Evolutionary conservation across 1,140 invertebrate genomes (phyloP).

Genomic region (Pogonus chalceus): DNA sequence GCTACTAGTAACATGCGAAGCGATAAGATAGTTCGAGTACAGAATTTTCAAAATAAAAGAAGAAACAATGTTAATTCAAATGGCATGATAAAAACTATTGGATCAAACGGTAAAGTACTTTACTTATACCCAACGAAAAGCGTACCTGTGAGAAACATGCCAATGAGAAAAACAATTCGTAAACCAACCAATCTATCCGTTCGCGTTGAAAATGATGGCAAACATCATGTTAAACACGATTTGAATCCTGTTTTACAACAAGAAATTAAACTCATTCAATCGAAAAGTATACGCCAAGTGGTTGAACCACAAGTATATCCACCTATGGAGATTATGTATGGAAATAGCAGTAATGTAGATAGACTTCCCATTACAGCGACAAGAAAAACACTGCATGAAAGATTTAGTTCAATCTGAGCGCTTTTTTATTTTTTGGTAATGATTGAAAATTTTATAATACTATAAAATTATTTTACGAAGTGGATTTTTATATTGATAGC

Average conservation of each 20-base stretch:
- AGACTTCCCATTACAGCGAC: not conserved
- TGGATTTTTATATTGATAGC: no score
- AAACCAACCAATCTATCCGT: not conserved
- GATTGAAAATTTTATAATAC: no score
- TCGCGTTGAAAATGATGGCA: not conserved
- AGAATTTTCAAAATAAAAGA: not conserved
- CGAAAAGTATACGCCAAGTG: not conserved
- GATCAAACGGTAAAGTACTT: not conserved
- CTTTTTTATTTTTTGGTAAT: no score
- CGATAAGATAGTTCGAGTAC: not conserved
- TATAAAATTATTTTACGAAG: no score
- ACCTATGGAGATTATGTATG: not conserved
- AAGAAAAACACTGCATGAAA: not conserved
- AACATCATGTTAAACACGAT: not conserved
- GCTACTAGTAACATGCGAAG: not conserved
- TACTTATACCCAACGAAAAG: not conserved
- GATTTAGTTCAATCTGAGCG: no score
- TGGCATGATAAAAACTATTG: not conserved
- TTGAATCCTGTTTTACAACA: not conserved
- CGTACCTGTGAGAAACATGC: no score
- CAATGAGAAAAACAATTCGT: no score
- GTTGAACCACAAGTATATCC: not conserved
- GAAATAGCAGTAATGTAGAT: no score
- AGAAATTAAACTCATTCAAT: not conserved
- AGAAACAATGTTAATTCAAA: not conserved